Base-by-base conservation (phyloP, 2,888 invertebrate genomes). In the Apodemia mormo region DNA sequence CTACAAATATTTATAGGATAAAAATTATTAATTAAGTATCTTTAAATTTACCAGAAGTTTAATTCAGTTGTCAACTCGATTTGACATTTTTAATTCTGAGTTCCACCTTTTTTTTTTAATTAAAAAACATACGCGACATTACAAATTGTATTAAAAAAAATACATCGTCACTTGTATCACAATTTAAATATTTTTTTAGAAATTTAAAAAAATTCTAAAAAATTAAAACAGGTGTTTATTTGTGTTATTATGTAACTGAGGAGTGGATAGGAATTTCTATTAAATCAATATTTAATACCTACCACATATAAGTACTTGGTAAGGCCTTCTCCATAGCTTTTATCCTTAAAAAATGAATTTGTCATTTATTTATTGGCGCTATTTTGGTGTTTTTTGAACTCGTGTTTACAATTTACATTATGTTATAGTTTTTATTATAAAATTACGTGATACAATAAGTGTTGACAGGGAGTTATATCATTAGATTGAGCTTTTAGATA, bases 321-420 rank as follows among this genome's bases (percentile, higher is more conserved):
- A 49, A 49, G 49, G 49, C 14, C 12, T 49, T 49, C 14, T 49
- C 49, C 49, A 49, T 49, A 14, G 49, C 49, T 49, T 49, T 49
- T 14, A 14, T 43, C 12, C 49, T 49, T 49, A 89, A 86, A 84
- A 83, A 79, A 30, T 14, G 82, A 78, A 81, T 85, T 86, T 85
- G 83, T 82, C 87, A 82, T 81, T 79, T 78, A 78, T 79, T 66
- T 69, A 75, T 86, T 89, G 86, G 84, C 87, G 88, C 86, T 87
- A 77, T 80, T 81, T 79, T 70, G 56, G 69, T 73, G 73, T 68
- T 43, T 74, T 76, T 77, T 75, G 70, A 74, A 76, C 45, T 30
- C 45, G 45, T 40, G 22, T 68, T 45, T 29, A 64, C n/a, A 29
- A 49, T 54, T 52, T 22, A 40, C 49, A 45, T 0, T 3, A 45